A percentile compares a stretch with the other conserved stretches of the same genome.
phyloP scores from a whole-genome alignment of 2,113 vertebrate species.

The Rhinopomastus cyanomelas region DNA sequence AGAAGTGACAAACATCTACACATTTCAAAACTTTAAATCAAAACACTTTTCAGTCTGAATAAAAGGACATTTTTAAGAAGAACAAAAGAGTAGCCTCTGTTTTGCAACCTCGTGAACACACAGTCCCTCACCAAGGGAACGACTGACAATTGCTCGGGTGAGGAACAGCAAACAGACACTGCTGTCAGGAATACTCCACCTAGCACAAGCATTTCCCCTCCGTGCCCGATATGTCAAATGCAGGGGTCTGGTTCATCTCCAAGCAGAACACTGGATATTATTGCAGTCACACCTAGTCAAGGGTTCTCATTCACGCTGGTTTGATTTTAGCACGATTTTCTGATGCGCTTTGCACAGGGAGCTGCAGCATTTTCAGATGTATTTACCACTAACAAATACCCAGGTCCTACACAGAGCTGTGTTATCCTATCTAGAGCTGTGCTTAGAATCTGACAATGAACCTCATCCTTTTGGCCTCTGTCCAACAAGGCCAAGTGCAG shows the following conservation, averaged over 20 bases:
- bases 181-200: slow-evolving; percentile 21
- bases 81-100: neutral
- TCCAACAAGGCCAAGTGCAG: too few species aligned
- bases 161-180: neutral
- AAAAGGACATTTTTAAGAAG: too few species aligned
- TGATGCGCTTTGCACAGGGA: neutral
- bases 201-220: slow-evolving; percentile 1
- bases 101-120: neutral
- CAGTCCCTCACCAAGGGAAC: neutral
- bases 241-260: neutral
- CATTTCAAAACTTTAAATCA: neutral
- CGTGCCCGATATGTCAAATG: neutral
- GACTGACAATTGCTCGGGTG: neutral
- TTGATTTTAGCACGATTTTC: neutral
- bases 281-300: slow-evolving; percentile 4
- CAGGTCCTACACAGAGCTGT: too few species aligned
- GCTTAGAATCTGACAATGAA: too few species aligned
- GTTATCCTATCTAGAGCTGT: too few species aligned
- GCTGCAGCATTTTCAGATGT: neutral
- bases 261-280: slow-evolving; percentile 18
- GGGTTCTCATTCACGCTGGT: neutral
- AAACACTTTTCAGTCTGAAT: too few species aligned
- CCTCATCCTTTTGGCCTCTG: too few species aligned
- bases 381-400: too few species aligned
- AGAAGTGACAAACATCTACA: neutral